Percentiles rank a stretch among this genome's conserved stretches.
Evolutionary conservation across 1,140 invertebrate genomes (phyloP).

Genomic region (Drosophila erecta): DNA sequence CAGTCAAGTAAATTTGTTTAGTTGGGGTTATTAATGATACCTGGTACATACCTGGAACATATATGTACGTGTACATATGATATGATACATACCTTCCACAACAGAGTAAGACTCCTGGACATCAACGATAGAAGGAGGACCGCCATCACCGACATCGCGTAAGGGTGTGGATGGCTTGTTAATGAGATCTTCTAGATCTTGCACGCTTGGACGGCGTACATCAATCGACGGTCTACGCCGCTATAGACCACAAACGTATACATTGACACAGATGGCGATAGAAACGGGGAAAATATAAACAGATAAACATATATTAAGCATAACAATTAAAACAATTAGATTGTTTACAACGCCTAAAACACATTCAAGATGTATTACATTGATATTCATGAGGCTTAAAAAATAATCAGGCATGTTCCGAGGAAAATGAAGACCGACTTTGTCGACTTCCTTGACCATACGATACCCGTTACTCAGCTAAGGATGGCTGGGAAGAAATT

Average conservation of each 20-base stretch:
- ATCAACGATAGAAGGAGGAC: conserved; percentile 94
- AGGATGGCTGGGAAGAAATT: too few relatives aligned
- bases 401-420: conserved; percentile 12
- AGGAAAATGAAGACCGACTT: not conserved
- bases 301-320: conserved; percentile 13
- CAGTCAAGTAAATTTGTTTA: too few relatives aligned
- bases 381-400: conserved; percentile 4
- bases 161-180: conserved; percentile 96
- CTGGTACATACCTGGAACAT: not conserved
- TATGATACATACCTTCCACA: conserved; percentile 95
- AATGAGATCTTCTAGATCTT: conserved; percentile 94
- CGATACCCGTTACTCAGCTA: too few relatives aligned
- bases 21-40: not conserved
- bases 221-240: conserved; percentile 94
- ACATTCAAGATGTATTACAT: conserved; percentile 21
- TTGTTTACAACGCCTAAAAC: conserved; percentile 15
- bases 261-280: conserved; percentile 13
- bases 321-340: not conserved
- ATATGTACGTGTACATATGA: too few relatives aligned
- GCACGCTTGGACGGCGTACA: conserved; percentile 92
- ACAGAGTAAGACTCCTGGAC: conserved; percentile 95
- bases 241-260: conserved; percentile 85
- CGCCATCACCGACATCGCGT: conserved; percentile 90
- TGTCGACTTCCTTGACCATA: too few relatives aligned
- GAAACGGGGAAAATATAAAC: conserved; percentile 23